These are phyloP conservation scores for Hephaestus fuliginosus DNA, from an alignment of 2,797 vertebrate species.

Conservation along the genomic window DNA sequence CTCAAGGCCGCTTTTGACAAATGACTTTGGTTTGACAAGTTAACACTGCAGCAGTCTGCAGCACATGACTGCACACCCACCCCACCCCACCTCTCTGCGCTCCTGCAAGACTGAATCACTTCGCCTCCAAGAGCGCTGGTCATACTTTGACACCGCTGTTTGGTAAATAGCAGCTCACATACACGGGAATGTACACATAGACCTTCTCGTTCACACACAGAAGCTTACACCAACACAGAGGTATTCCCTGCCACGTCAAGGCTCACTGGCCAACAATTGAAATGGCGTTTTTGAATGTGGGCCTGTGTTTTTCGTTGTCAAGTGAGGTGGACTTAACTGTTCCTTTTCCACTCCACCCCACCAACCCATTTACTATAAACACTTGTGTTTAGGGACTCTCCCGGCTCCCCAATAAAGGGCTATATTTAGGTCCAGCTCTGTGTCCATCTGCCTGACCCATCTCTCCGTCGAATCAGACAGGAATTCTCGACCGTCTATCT, in stretches of 20 bases:
- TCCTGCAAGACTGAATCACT: slow-evolving; percentile 20
- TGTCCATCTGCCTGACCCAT: slow-evolving; percentile 47
- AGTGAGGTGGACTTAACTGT: slow-evolving; percentile 59
- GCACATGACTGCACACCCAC: slow-evolving; percentile 15
- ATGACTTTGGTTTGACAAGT: slow-evolving; percentile 37
- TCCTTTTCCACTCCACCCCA: slow-evolving; percentile 41
- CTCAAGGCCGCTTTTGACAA: neutral
- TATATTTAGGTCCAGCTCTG: slow-evolving; percentile 63
- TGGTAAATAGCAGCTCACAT: slow-evolving; percentile 56
- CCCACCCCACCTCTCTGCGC: neutral
- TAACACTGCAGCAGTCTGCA: slow-evolving; percentile 17
- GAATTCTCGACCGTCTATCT: slow-evolving; percentile 56
- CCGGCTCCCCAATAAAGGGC: slow-evolving; percentile 53
- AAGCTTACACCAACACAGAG: neutral
- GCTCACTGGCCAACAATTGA: slow-evolving; percentile 23
- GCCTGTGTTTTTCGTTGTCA: slow-evolving; percentile 19
- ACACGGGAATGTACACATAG: slow-evolving; percentile 15
- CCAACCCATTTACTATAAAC: slow-evolving; percentile 51
- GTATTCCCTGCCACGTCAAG: slow-evolving; percentile 23
- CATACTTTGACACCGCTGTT: slow-evolving; percentile 49
- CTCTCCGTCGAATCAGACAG: slow-evolving; percentile 51
- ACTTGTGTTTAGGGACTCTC: slow-evolving; percentile 45
- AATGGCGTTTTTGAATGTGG: slow-evolving; percentile 22
- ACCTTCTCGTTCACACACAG: neutral
- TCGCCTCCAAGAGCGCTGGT: slow-evolving; percentile 26